These are phyloP conservation scores for Macroglossus sobrinus DNA, from an alignment of 2,113 vertebrate species.

Conservation along the genomic window DNA sequence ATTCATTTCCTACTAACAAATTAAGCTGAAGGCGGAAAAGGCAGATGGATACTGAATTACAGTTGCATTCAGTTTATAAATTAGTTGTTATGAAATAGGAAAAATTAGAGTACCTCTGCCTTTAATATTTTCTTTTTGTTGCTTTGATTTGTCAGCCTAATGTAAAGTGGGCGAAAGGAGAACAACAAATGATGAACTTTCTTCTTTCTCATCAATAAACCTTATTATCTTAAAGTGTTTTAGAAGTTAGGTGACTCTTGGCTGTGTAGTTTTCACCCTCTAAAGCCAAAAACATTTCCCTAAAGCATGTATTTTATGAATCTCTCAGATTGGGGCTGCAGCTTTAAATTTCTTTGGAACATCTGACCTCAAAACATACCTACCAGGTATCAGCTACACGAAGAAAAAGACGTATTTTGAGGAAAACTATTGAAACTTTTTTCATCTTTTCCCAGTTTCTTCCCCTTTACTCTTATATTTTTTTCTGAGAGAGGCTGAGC, in stretches of 20 bases:
- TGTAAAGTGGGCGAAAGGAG: not conserved
- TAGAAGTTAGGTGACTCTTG: not conserved
- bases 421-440: not conserved
- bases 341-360: not conserved
- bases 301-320: not conserved
- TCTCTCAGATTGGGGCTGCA: not conserved
- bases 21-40: not conserved
- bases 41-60: not conserved
- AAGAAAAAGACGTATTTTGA: not conserved
- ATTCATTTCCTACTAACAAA: not conserved
- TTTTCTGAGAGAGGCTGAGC: not conserved
- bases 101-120: not conserved
- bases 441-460: not conserved
- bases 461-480: not conserved
- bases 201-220: not conserved
- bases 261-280: not conserved
- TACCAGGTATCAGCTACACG: not conserved
- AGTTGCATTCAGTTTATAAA: not conserved
- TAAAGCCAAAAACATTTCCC: not conserved
- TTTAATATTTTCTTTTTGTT: not conserved
- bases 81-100: not conserved
- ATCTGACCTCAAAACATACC: not conserved
- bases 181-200: not conserved
- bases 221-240: not conserved
- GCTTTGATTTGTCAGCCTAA: not conserved